Evolutionary conservation across 2,113 vertebrate genomes (phyloP), one percentile per base, ranked within the genome.

Genomic region (Salvator merianae): DNA sequence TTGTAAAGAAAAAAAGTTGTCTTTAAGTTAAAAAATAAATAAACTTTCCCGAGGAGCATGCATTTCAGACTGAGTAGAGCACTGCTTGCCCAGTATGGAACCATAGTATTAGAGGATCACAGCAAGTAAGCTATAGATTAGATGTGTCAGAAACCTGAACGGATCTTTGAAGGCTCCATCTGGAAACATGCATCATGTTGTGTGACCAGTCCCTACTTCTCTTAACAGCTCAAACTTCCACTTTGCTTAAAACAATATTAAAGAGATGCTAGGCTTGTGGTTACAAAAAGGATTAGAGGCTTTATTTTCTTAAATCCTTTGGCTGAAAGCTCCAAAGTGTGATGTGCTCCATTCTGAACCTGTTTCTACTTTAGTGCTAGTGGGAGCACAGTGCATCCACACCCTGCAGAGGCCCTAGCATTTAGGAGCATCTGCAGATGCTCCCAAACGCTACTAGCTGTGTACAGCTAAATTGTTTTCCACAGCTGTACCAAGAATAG

Each of bases 1-100:
- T 85, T 87, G 83, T 55, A 87, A 85, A 62, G 79, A 36, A 92
- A 47, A 28, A 85, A 94, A 88, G 69, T 82, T 81, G 36, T 76
- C 65, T 80, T 16, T 7, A 8, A 3, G 0, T 40, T 71, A 24
- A 30, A 36, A 47, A 70, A 86, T 47, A 30, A 77, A 3, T n/a
- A 7, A 28, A 28, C 38, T 12, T 3, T 16, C 47, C 47, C 70
- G 0, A 0, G 28, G 47, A 76, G 34, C 68, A 79, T n/a, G 26
- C 2, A 76, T 6, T 9, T 50, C 66, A 74, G 5, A 7, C 47
- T 59, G 65, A 28, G 18, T 40, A 77, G 38, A 32, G 40, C 30
- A 77, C 1, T 24, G 16, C 36, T 62, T 70, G 24, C 30, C 70
- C 30, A 50, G 74, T 62, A 82, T 24, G 55, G 74, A 71, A 71